These are phyloP conservation scores for Drosophila testacea DNA, from an alignment of 2,888 invertebrate genomes.

Conservation along the genomic window DNA sequence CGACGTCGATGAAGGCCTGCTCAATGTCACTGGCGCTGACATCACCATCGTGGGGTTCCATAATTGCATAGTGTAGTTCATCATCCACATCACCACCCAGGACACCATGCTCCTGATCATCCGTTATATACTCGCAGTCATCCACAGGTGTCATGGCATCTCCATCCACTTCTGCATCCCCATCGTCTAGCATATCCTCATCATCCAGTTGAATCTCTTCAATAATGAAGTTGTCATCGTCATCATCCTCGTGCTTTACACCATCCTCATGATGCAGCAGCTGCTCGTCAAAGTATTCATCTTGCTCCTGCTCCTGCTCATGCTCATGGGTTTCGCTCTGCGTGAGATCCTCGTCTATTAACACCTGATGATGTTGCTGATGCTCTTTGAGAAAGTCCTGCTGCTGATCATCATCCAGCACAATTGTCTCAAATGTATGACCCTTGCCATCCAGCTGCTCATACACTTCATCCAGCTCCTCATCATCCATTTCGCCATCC, in stretches of 20 bases:
- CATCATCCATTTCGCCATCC: conserved; percentile 74
- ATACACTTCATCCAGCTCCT: conserved; percentile 78
- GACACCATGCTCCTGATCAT: conserved; percentile 63
- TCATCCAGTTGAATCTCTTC: conserved; percentile 82
- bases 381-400: conserved; percentile 71
- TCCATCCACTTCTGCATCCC: conserved; percentile 57
- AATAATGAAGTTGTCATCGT: conserved; percentile 79
- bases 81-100: conserved; percentile 72
- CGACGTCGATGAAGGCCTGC: conserved; percentile 66
- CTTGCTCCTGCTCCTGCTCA: conserved; percentile 58
- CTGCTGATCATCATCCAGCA: conserved; percentile 81
- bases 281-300: conserved; percentile 67
- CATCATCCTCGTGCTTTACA: conserved; percentile 75
- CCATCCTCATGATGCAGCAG: conserved; percentile 65
- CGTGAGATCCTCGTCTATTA: conserved; percentile 81
- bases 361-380: conserved; percentile 70
- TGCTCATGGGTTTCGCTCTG: conserved; percentile 73
- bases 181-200: conserved; percentile 80
- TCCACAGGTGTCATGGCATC: conserved; percentile 73
- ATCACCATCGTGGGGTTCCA: conserved; percentile 72
- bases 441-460: conserved; percentile 69
- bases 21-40: conserved; percentile 73
- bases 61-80: conserved; percentile 80
- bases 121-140: conserved; percentile 72
- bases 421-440: conserved; percentile 81